A percentile compares a stretch with the other conserved stretches of the same genome.
Evolutionary conservation across 2,113 vertebrate genomes (phyloP).

Genomic region (Nothocercus julius): DNA sequence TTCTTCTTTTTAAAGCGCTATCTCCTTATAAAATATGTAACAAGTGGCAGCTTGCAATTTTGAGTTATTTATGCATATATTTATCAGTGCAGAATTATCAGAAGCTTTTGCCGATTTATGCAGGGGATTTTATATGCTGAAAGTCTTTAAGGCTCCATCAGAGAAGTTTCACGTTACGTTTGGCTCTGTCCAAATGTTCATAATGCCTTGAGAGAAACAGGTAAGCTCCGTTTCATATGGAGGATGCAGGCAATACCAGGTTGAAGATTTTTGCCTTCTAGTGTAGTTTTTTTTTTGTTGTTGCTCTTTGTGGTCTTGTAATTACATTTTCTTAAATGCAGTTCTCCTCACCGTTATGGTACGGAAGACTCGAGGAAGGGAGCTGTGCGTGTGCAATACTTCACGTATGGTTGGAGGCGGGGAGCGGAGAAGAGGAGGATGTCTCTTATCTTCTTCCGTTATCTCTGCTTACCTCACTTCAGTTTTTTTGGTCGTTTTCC

Average conservation of each 20-base stretch:
- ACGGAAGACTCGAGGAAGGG: neutral
- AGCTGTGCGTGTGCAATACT: neutral
- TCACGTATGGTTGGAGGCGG: rapidly evolving
- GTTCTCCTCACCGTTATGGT: neutral
- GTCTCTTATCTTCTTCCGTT: slow-evolving; percentile 55
- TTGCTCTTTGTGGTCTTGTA: slow-evolving; percentile 45
- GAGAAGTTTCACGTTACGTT: neutral
- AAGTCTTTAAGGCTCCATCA: neutral
- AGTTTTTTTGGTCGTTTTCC: neutral
- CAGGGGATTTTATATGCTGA: neutral
- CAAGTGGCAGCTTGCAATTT: neutral
- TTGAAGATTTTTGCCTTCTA: slow-evolving; percentile 11
- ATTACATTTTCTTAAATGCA: neutral
- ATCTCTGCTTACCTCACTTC: slow-evolving; percentile 32
- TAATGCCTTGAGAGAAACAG: neutral
- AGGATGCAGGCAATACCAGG: rapidly evolving
- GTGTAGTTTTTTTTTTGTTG: neutral
- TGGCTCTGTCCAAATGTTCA: neutral
- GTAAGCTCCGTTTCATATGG: neutral
- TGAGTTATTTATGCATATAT: neutral
- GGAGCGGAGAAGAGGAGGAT: neutral
- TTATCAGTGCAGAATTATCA: neutral
- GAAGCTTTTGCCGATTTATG: neutral
- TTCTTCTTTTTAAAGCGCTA: neutral
- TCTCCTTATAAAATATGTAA: neutral